Evolutionary conservation across 2,113 vertebrate genomes (phyloP).

Genomic region (Rutilus rutilus): DNA sequence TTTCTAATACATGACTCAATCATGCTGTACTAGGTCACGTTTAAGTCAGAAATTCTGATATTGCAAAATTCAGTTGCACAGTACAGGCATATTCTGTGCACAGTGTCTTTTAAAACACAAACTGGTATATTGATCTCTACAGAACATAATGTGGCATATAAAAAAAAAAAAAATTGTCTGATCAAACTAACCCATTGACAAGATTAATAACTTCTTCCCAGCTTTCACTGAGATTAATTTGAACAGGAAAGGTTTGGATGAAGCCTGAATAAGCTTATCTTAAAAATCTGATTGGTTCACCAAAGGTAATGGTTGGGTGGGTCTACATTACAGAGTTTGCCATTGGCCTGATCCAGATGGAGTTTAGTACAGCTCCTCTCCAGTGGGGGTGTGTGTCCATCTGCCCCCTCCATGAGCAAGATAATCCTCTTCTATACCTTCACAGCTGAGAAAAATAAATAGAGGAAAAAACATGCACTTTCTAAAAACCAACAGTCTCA

Average conservation of each 20-base stretch:
- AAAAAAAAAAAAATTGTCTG: background rate
- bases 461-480: constrained; percentile 5
- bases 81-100: background rate
- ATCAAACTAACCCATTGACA: constrained; percentile 63
- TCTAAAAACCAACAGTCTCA: background rate
- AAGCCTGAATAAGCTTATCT: constrained; percentile 36
- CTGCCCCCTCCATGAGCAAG: constrained; percentile 74
- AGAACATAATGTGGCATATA: background rate
- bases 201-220: constrained; percentile 74
- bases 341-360: constrained; percentile 64
- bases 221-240: constrained; percentile 74
- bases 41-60: background rate
- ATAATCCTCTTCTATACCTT: constrained; percentile 78
- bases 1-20: background rate
- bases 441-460: constrained; percentile 71
- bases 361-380: constrained; percentile 49
- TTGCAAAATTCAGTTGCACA: background rate
- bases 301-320: constrained; percentile 65
- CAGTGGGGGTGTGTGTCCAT: constrained; percentile 68
- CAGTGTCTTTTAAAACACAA: background rate
- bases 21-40: background rate
- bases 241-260: constrained; percentile 64
- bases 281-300: constrained; percentile 65
- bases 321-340: constrained; percentile 58
- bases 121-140: background rate